Evolutionary conservation across 2,888 invertebrate species (phyloP).

Genomic region (Tethea ocularis): DNA sequence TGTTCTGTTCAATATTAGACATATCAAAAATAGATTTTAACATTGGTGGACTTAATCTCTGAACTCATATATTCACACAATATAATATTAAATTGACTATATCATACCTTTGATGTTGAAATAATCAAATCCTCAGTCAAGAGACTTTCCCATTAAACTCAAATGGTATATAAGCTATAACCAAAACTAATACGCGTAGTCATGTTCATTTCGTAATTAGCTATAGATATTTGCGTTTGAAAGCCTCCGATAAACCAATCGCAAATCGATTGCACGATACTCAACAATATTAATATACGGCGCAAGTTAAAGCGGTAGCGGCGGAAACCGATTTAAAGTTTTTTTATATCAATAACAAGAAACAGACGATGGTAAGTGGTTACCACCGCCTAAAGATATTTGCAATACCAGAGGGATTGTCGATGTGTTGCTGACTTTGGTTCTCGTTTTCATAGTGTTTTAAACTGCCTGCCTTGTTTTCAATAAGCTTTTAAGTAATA

Average conservation of each 20-base stretch:
- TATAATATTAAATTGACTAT: neutral
- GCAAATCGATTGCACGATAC: slow-evolving; percentile 25
- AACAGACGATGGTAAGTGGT: neutral
- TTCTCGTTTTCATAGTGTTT: no score
- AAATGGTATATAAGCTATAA: neutral
- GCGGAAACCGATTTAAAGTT: slow-evolving; percentile 13
- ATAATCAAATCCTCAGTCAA: neutral
- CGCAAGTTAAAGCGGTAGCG: slow-evolving; percentile 10
- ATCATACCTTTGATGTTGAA: neutral
- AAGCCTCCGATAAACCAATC: slow-evolving; percentile 29
- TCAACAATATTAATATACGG: slow-evolving; percentile 20
- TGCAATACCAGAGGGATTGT: no score
- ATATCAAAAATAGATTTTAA: no score
- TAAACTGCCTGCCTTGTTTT: no score
- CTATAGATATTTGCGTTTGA: slow-evolving; percentile 39
- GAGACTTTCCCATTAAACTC: neutral
- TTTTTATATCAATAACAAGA: neutral
- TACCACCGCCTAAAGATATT: no score
- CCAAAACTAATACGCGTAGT: slow-evolving; percentile 17
- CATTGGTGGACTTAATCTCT: no score
- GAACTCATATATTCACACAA: neutral
- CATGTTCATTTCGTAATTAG: slow-evolving; percentile 35
- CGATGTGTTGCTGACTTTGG: no score
- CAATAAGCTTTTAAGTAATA: no score
- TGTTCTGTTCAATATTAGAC: no score